Percentiles rank a stretch among this genome's conserved stretches.
These are phyloP conservation scores for Cataglyphis hispanica DNA, from an alignment of 1,140 invertebrate species.

Conservation along the genomic window DNA sequence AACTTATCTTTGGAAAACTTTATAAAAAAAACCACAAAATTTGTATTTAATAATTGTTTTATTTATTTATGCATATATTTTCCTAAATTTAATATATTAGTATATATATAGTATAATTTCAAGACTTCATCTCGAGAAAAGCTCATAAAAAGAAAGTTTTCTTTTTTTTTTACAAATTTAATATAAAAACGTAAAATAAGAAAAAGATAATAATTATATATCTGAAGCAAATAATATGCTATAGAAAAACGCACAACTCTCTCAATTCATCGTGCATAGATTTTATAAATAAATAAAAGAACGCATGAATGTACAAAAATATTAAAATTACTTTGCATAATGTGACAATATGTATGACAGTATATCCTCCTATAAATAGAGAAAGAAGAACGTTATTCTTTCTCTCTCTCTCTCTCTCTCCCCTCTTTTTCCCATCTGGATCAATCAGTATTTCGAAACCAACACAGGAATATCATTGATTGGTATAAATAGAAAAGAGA, in stretches of 20 bases:
- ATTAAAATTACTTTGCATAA: slow-evolving; percentile 41
- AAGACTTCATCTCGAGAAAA: no score
- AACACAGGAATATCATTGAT: neutral
- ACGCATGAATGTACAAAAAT: slow-evolving; percentile 11
- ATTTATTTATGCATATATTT: no score
- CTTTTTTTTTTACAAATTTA: neutral
- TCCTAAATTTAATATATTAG: no score
- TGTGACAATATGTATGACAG: neutral
- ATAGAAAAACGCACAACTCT: neutral
- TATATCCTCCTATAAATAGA: slow-evolving; percentile 15
- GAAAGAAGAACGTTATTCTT: slow-evolving; percentile 22
- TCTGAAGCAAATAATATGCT: no score
- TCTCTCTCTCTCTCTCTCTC: no score
- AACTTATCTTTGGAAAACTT: no score
- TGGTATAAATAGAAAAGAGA: neutral
- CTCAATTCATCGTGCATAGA: neutral
- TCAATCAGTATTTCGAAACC: slow-evolving; percentile 17
- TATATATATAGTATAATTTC: no score
- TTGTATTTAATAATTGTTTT: no score
- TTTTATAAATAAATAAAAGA: neutral
- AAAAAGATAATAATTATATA: neutral
- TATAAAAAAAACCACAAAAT: no score
- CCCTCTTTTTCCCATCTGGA: neutral
- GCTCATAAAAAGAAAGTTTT: no score
- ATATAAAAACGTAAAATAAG: neutral